Conservation (phyloP, 2,797 vertebrate species). For the Epinephelus awoara region DNA sequence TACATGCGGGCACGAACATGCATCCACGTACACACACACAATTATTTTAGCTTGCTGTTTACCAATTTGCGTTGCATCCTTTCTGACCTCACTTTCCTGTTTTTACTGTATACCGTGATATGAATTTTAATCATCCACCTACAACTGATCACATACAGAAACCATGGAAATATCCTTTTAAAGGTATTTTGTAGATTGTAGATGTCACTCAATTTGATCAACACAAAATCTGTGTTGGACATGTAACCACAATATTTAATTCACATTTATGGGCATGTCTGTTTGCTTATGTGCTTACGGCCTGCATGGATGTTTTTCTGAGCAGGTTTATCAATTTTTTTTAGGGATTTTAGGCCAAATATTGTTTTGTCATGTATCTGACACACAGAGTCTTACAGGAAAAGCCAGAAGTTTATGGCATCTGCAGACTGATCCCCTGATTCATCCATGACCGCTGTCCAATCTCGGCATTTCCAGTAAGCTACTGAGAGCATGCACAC, state of each 20-base stretch:
- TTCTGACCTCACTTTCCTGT: slow-evolving; percentile 31
- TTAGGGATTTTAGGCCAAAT: not conserved
- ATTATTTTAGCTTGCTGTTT: slow-evolving; percentile 34
- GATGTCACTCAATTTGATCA: not conserved
- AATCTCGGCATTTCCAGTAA: slow-evolving; percentile 49
- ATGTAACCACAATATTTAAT: not conserved
- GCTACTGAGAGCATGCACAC: slow-evolving; percentile 22
- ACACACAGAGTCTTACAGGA: not conserved
- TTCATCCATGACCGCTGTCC: slow-evolving; percentile 23
- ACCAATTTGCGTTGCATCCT: slow-evolving; percentile 42
- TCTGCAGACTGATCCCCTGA: not conserved
- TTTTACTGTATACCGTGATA: slow-evolving; percentile 32
- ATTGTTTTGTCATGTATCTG: not conserved
- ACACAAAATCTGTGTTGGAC: not conserved
- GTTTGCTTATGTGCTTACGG: not conserved
- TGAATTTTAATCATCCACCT: slow-evolving; percentile 44
- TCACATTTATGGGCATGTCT: not conserved
- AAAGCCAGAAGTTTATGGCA: not conserved
- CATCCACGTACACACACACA: not conserved
- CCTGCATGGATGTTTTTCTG: not conserved
- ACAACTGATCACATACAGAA: not conserved
- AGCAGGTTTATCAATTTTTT: not conserved
- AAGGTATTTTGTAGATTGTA: not conserved
- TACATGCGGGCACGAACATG: not conserved
- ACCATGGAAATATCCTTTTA: not conserved